Evolutionary conservation across 2,888 invertebrate genomes (phyloP).

Genomic region (Limnephilus auricula): DNA sequence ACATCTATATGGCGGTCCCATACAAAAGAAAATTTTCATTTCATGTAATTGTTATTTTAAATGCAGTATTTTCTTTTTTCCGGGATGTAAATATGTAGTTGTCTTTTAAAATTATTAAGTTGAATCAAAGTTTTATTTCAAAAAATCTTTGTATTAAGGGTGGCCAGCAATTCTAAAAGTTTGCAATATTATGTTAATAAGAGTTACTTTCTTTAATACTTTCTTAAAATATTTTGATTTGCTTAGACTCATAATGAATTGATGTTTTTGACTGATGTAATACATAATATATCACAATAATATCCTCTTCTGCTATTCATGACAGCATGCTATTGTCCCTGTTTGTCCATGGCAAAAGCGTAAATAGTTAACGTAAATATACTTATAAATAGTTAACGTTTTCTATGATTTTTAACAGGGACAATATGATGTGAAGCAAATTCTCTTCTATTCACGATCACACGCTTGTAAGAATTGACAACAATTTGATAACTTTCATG

Average conservation of each 20-base stretch:
- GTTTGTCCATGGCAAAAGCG: neutral
- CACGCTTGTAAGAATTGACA: neutral
- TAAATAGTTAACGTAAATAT: too few relatives aligned
- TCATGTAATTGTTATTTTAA: too few relatives aligned
- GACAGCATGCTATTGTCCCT: constrained; percentile 37
- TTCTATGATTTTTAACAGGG: neutral
- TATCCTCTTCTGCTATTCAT: constrained; percentile 40
- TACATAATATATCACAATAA: constrained; percentile 30
- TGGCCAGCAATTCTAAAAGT: too few relatives aligned
- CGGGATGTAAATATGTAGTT: too few relatives aligned
- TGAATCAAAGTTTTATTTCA: too few relatives aligned
- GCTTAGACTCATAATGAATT: constrained; percentile 3
- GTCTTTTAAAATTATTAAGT: too few relatives aligned
- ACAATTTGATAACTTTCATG: neutral
- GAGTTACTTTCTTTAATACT: neutral
- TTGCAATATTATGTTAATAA: neutral
- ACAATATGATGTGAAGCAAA: neutral
- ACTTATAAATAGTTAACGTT: neutral
- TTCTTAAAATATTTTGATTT: neutral
- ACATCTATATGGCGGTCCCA: too few relatives aligned
- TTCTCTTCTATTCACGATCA: neutral
- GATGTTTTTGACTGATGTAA: constrained; percentile 47
- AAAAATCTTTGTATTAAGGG: too few relatives aligned
- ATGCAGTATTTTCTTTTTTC: too few relatives aligned
- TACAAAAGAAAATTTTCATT: too few relatives aligned